Conservation (phyloP, 2,888 invertebrate species). For the Pteria penguin region DNA sequence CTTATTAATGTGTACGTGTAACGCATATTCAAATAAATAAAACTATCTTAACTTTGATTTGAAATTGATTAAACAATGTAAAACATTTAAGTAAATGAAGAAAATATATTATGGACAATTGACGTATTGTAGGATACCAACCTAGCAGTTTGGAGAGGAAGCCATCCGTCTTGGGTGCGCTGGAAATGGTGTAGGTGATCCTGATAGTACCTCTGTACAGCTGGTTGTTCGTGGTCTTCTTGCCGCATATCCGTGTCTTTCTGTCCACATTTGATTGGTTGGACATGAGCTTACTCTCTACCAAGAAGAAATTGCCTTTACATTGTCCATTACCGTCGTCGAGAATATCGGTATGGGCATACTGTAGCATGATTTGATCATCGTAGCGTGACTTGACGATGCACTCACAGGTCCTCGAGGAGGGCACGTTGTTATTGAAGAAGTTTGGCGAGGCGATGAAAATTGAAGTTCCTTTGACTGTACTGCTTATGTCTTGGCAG, state of each 20-base stretch:
- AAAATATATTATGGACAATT: too few relatives aligned
- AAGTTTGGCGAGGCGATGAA: slow-evolving; percentile 38
- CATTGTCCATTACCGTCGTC: slow-evolving; percentile 6
- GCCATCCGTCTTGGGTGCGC: slow-evolving; percentile 12
- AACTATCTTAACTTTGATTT: too few relatives aligned
- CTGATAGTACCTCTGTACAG: slow-evolving; percentile 28
- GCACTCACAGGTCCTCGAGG: slow-evolving; percentile 22
- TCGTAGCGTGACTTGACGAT: slow-evolving; percentile 20
- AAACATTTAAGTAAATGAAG: too few relatives aligned
- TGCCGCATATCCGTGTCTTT: slow-evolving; percentile 28
- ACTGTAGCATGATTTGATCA: slow-evolving; percentile 32
- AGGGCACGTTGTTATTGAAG: slow-evolving; percentile 4
- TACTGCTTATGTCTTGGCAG: slow-evolving; percentile 19
- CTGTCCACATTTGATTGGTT: slow-evolving; percentile 35
- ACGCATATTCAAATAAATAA: too few relatives aligned
- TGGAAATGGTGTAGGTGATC: slow-evolving; percentile 16
- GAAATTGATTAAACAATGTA: too few relatives aligned
- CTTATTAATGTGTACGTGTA: too few relatives aligned
- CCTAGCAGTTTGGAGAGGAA: slow-evolving; percentile 32
- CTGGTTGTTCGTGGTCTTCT: slow-evolving; percentile 29
- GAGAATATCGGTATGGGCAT: slow-evolving; percentile 28
- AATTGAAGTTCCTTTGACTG: slow-evolving; percentile 13
- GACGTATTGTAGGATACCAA: too few relatives aligned
- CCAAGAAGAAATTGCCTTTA: slow-evolving; percentile 19
- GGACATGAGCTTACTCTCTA: slow-evolving; percentile 32